These are phyloP conservation scores for Drosophila leonis DNA, from an alignment of 2,888 invertebrate species.

Conservation along the genomic window DNA sequence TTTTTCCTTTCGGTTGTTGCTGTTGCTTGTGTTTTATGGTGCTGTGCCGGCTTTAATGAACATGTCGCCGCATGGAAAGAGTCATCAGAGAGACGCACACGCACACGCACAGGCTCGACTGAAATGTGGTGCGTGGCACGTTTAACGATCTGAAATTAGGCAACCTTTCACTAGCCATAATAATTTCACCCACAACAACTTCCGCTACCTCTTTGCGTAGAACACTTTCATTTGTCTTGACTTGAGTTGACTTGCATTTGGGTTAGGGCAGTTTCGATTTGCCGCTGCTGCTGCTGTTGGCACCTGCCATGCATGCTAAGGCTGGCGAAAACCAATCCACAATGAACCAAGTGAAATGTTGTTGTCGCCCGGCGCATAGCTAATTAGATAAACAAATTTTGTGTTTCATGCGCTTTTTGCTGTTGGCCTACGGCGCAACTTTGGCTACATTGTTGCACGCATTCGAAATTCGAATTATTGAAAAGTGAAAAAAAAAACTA, in stretches of 20 bases:
- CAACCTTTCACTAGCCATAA: conserved; percentile 67
- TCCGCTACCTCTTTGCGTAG: conserved; percentile 47
- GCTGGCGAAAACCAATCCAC: conserved; percentile 64
- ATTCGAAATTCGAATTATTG: conserved; percentile 74
- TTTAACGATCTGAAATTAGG: conserved; percentile 59
- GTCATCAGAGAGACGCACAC: conserved; percentile 60
- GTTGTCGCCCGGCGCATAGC: conserved; percentile 69
- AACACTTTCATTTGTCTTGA: conserved; percentile 63
- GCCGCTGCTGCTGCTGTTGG: conserved; percentile 7
- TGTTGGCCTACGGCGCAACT: conserved; percentile 24
- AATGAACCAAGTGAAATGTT: conserved; percentile 54
- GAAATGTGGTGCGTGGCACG: conserved; percentile 14
- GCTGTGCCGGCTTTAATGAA: conserved; percentile 65
- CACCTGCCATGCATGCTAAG: conserved; percentile 65
- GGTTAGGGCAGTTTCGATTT: conserved; percentile 69
- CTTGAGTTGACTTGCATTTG: conserved; percentile 52
- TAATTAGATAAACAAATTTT: conserved; percentile 79
- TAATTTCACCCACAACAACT: conserved; percentile 69
- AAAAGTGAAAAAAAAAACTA: conserved; percentile 65
- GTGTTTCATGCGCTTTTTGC: conserved; percentile 22
- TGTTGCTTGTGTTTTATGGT: conserved; percentile 15
- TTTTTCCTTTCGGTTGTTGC: conserved; percentile 20
- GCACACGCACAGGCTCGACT: neutral
- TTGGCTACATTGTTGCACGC: conserved; percentile 75
- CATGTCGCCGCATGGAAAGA: conserved; percentile 66